phyloP scores from a whole-genome alignment of 2,888 invertebrate species.

The Palloptera scutellata region DNA sequence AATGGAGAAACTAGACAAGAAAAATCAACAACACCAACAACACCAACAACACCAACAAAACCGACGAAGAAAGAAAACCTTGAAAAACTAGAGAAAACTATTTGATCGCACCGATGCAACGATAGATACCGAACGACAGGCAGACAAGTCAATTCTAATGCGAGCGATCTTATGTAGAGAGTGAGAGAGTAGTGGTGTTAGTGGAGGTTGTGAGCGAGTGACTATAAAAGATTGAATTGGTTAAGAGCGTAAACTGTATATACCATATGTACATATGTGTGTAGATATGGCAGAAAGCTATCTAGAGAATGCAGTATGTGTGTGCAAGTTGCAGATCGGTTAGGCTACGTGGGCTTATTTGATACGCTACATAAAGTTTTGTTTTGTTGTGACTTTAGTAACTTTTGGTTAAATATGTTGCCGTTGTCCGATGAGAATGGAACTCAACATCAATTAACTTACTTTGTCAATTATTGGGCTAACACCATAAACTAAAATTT shows the following conservation, averaged over 20 bases:
- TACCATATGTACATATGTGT: no score
- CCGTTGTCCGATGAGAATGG: no score
- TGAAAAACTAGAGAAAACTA: slow-evolving; percentile 23
- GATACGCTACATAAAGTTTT: no score
- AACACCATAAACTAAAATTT: no score
- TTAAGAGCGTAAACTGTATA: background rate
- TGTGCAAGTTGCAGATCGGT: no score
- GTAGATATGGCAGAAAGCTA: no score
- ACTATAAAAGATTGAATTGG: background rate
- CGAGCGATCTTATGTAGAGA: background rate
- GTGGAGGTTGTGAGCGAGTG: slow-evolving; percentile 35
- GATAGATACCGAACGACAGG: background rate
- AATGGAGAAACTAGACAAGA: slow-evolving; percentile 15
- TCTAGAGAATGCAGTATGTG: no score
- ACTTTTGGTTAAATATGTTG: no score
- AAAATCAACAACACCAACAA: slow-evolving; percentile 3
- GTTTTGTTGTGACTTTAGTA: no score
- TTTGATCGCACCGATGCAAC: background rate
- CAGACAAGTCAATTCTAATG: slow-evolving; percentile 21
- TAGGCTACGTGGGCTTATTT: no score
- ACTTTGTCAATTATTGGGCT: no score
- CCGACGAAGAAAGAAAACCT: slow-evolving; percentile 23
- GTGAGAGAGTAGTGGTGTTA: slow-evolving; percentile 23
- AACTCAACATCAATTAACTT: no score
- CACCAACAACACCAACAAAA: slow-evolving; percentile 24